These are phyloP conservation scores for Menidia beryllina DNA, from an alignment of 2,113 vertebrate species.

Conservation along the genomic window DNA sequence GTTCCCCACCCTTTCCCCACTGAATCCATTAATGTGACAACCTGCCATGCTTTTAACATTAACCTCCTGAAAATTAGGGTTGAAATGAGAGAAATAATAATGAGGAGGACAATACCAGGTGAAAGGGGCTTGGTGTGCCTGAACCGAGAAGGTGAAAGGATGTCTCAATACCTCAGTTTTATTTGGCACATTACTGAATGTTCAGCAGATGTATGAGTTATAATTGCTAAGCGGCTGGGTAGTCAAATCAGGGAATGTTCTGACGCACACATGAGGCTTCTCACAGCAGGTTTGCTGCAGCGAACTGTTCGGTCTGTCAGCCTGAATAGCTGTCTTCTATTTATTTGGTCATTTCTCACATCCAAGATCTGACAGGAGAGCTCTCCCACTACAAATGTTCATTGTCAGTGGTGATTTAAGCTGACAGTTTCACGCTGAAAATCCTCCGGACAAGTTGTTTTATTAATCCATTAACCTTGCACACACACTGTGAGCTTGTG, in stretches of 20 bases:
- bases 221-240: background rate
- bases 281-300: background rate
- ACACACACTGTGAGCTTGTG: background rate
- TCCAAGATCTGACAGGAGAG: background rate
- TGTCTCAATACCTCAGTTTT: background rate
- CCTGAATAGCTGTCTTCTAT: background rate
- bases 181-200: background rate
- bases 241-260: background rate
- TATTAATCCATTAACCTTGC: slow-evolving; percentile 42
- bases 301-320: background rate
- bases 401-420: slow-evolving; percentile 1
- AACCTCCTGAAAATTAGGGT: background rate
- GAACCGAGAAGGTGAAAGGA: background rate
- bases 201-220: background rate
- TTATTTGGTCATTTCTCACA: background rate
- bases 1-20: background rate
- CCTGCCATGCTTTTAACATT: background rate
- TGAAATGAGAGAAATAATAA: background rate
- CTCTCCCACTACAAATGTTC: slow-evolving; percentile 6
- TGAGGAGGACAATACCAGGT: background rate
- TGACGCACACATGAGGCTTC: background rate
- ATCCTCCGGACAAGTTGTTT: background rate
- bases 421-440: background rate
- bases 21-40: background rate
- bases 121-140: background rate